Conservation (phyloP, 2,113 vertebrate genomes). For the Gila orcuttii region DNA sequence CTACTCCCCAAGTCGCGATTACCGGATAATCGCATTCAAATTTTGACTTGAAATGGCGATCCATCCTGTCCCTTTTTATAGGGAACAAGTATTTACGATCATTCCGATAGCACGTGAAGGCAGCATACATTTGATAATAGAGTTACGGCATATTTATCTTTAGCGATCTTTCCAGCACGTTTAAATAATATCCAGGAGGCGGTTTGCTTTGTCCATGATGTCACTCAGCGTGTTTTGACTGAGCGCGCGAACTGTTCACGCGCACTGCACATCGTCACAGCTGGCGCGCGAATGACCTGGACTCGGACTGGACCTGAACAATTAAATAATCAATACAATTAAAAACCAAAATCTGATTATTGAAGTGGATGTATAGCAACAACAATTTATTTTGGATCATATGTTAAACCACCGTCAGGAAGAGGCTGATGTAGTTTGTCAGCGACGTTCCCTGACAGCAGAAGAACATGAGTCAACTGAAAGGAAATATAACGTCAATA, state of each 20-base stretch:
- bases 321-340: neutral
- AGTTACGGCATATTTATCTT: neutral
- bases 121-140: too few species aligned
- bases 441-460: neutral
- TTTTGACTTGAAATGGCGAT: too few species aligned
- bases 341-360: neutral
- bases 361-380: too few species aligned
- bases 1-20: too few species aligned
- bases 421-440: too few species aligned
- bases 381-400: too few species aligned
- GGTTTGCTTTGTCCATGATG: neutral
- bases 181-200: neutral
- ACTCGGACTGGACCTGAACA: too few species aligned
- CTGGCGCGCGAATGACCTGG: too few species aligned
- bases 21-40: too few species aligned
- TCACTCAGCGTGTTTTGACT: neutral
- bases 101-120: too few species aligned
- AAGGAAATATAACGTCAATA: constrained; percentile 28
- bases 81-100: too few species aligned
- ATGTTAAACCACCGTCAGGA: neutral
- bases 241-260: neutral
- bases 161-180: neutral
- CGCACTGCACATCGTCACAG: neutral
- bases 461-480: neutral
- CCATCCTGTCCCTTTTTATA: too few species aligned